These are phyloP conservation scores for Poecilia latipinna DNA, from an alignment of 2,113 vertebrate species.

Conservation along the genomic window DNA sequence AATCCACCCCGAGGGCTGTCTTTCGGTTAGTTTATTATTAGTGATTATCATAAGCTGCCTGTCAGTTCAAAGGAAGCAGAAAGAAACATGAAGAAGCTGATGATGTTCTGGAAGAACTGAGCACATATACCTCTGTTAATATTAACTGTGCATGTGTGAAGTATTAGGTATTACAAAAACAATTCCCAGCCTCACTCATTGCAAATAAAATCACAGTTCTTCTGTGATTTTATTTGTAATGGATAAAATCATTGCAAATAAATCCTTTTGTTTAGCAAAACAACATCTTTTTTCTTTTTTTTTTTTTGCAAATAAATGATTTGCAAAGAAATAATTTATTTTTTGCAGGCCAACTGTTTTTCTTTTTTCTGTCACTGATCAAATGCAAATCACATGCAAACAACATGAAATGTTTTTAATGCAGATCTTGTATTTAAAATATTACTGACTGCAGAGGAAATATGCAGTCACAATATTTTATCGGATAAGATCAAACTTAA, in stretches of 20 bases:
- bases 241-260: no score
- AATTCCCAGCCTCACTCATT: background rate
- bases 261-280: no score
- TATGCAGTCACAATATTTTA: background rate
- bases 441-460: background rate
- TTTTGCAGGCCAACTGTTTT: background rate
- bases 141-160: background rate
- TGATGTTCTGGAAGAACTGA: background rate
- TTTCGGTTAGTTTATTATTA: slow-evolving; percentile 38
- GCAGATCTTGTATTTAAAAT: background rate
- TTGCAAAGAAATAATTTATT: no score
- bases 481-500: background rate
- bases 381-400: background rate
- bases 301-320: no score
- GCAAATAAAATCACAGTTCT: background rate
- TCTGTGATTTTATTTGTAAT: no score
- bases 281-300: no score
- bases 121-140: background rate
- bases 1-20: slow-evolving; percentile 29
- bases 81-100: background rate
- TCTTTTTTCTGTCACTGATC: background rate
- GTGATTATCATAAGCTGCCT: slow-evolving; percentile 11
- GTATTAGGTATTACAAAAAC: background rate
- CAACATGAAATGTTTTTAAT: background rate
- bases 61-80: background rate